phyloP scores from a whole-genome alignment of 2,797 vertebrate genomes.

The Platalea minor region DNA sequence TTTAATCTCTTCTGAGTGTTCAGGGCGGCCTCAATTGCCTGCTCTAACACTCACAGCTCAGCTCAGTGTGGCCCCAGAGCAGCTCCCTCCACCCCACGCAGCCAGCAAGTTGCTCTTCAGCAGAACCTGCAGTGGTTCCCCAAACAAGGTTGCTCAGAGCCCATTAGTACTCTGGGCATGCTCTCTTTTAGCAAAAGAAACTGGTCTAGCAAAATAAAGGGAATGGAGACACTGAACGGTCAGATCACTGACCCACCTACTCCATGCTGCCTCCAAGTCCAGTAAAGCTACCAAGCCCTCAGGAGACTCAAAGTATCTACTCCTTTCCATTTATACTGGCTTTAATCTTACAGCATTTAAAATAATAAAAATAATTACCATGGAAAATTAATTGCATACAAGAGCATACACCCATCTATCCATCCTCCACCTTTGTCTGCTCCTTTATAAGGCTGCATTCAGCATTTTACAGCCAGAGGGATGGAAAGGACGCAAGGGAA shows the following conservation, averaged over 20 bases:
- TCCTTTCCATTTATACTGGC: neutral
- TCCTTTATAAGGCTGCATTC: neutral
- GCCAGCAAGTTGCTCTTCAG: neutral
- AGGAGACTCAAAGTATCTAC: neutral
- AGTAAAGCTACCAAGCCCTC: neutral
- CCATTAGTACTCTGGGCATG: no score
- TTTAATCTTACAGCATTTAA: conserved; percentile 5
- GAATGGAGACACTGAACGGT: neutral
- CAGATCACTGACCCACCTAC: neutral
- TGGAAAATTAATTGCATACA: conserved; percentile 1
- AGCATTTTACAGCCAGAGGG: neutral
- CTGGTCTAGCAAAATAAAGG: neutral
- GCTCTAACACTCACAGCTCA: neutral
- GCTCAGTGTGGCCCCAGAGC: neutral
- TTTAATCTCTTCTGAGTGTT: neutral
- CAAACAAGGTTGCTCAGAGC: neutral
- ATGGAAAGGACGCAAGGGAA: neutral
- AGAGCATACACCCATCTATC: neutral
- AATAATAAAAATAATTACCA: conserved; percentile 26
- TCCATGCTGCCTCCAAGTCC: neutral
- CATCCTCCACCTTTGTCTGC: neutral
- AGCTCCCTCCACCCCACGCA: neutral
- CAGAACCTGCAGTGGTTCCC: neutral
- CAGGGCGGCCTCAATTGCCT: neutral
- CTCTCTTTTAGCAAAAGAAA: neutral